Percentiles rank a stretch among this genome's conserved stretches.
Conservation (phyloP, 2,888 invertebrate genomes). For the Hirtodrosophila alboralis region DNA sequence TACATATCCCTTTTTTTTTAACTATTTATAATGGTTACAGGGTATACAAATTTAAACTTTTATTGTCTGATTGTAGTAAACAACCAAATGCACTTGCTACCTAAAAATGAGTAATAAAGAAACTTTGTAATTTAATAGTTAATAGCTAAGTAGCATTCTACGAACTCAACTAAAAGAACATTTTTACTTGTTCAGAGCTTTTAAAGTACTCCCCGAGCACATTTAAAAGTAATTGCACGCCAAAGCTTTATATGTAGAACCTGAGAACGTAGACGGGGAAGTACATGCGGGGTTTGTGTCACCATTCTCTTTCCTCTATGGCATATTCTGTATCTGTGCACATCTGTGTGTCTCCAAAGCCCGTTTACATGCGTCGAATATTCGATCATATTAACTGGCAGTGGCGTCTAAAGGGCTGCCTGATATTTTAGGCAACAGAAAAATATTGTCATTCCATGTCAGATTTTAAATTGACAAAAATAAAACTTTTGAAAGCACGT, state of each 20-base stretch:
- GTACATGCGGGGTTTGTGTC: too few relatives aligned
- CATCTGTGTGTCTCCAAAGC: too few relatives aligned
- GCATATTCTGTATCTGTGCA: constrained; percentile 6
- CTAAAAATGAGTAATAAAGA: too few relatives aligned
- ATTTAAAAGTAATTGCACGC: neutral
- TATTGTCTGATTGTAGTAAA: constrained; percentile 7
- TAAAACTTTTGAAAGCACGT: too few relatives aligned
- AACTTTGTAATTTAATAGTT: too few relatives aligned
- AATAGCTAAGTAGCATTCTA: constrained; percentile 1
- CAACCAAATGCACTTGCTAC: neutral
- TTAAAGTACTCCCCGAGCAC: constrained; percentile 26
- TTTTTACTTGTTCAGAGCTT: constrained; percentile 36
- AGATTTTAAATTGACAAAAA: too few relatives aligned
- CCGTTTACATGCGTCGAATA: too few relatives aligned
- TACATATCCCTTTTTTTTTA: too few relatives aligned
- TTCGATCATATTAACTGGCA: too few relatives aligned
- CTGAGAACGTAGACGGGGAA: constrained; percentile 20
- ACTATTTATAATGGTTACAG: neutral
- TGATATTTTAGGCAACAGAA: too few relatives aligned
- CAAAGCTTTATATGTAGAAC: constrained; percentile 28
- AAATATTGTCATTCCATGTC: too few relatives aligned
- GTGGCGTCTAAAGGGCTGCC: too few relatives aligned
- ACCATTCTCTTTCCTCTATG: neutral
- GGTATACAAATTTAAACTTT: neutral
- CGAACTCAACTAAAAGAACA: neutral